Conservation (phyloP, 2,797 vertebrate species). For the Karalla daura region DNA sequence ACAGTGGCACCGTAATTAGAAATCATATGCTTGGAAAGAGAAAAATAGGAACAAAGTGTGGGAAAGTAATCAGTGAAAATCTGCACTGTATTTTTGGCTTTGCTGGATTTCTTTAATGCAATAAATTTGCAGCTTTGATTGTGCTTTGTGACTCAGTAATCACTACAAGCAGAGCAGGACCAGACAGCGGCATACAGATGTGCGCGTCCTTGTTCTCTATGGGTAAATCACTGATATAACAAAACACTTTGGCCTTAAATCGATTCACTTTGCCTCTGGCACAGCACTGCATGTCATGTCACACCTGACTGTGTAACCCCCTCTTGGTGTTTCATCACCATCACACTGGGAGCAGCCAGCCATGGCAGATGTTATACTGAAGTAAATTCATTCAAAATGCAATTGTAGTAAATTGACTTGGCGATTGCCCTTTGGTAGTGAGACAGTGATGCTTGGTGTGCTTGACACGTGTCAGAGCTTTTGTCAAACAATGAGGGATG, state of each 20-base stretch:
- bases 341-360: not conserved
- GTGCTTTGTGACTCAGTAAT: slow-evolving; percentile 14
- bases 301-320: slow-evolving; percentile 28
- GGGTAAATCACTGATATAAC: slow-evolving; percentile 19
- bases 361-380: slow-evolving; percentile 6
- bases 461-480: not conserved
- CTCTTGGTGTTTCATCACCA: slow-evolving; percentile 18
- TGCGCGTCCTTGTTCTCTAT: slow-evolving; percentile 10
- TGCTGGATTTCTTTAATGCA: slow-evolving; percentile 9
- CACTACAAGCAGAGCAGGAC: not conserved
- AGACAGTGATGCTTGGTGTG: not conserved
- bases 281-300: slow-evolving; percentile 12
- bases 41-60: slow-evolving; percentile 1
- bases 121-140: slow-evolving; percentile 8
- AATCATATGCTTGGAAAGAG: not conserved
- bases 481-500: not conserved
- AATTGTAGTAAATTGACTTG: not conserved
- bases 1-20: slow-evolving; percentile 6
- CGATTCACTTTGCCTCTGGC: slow-evolving; percentile 16
- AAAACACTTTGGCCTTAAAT: slow-evolving; percentile 26
- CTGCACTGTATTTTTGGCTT: slow-evolving; percentile 7
- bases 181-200: slow-evolving; percentile 16
- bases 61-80: not conserved
- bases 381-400: slow-evolving; percentile 12
- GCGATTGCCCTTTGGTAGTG: not conserved